phyloP scores from a whole-genome alignment of 2,888 invertebrate genomes.

The Melieria picta region DNA sequence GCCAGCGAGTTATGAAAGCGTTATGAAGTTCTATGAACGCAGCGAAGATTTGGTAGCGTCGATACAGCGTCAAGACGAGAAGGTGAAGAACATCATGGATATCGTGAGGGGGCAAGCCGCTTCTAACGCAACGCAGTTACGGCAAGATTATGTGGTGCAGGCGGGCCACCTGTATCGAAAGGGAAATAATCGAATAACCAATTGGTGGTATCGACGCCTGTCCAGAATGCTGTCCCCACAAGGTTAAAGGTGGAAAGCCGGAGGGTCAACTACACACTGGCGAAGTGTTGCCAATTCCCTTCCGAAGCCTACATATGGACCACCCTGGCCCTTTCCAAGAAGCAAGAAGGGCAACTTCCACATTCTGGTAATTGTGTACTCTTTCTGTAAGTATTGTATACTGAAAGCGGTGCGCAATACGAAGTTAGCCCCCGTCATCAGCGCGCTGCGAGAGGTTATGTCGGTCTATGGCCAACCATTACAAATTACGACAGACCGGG shows the following conservation, averaged over 20 bases:
- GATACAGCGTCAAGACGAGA: no score
- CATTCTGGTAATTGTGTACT: conserved; percentile 35
- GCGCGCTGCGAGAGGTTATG: conserved; percentile 31
- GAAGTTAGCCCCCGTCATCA: conserved; percentile 37
- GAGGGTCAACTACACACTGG: conserved; percentile 39
- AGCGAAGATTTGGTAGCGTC: neutral
- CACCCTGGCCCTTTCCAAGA: conserved; percentile 40
- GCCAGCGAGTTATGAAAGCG: neutral
- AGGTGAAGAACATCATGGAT: no score
- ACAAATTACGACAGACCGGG: conserved; percentile 27
- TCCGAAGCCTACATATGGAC: conserved; percentile 40
- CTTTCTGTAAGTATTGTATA: conserved; percentile 39
- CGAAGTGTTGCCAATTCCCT: conserved; percentile 40
- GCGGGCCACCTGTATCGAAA: conserved; percentile 28
- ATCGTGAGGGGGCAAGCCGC: no score
- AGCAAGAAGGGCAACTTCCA: conserved; percentile 39
- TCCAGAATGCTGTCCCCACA: conserved; percentile 41
- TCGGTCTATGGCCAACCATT: conserved; percentile 32
- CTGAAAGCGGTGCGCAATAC: conserved; percentile 41
- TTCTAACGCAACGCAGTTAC: no score
- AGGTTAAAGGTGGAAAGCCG: conserved; percentile 35
- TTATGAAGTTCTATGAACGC: neutral
- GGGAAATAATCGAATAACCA: conserved; percentile 21
- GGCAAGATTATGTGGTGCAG: neutral
- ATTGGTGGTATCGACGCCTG: conserved; percentile 40